A percentile compares a stretch with the other conserved stretches of the same genome.
Conservation (phyloP, 1,140 invertebrate genomes). For the Psix sp. region DNA sequence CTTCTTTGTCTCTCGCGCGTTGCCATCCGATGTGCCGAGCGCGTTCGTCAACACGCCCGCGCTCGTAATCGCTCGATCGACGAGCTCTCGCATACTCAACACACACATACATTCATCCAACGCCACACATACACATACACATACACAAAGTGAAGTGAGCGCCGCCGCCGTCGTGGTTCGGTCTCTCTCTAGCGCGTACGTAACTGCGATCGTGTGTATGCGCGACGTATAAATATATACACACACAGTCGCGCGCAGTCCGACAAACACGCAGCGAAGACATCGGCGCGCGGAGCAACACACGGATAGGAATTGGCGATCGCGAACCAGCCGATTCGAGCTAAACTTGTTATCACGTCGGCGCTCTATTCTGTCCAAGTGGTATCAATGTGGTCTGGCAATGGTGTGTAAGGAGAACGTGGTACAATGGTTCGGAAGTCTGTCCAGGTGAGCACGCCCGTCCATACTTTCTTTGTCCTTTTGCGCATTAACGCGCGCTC, state of each 20-base stretch:
- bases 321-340: constrained; percentile 49
- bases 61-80: constrained; percentile 46
- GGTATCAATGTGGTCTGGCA: constrained; percentile 84
- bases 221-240: no score
- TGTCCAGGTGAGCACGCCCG: constrained; percentile 78
- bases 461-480: constrained; percentile 7
- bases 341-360: constrained; percentile 67
- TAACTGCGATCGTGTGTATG: no score
- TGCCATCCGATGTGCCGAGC: constrained; percentile 8
- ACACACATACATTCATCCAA: constrained; percentile 11
- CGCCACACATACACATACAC: not conserved
- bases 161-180: no score
- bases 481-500: constrained; percentile 2
- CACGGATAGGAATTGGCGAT: constrained; percentile 32
- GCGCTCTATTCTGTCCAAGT: constrained; percentile 73
- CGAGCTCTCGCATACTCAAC: constrained; percentile 5
- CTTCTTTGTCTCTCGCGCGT: not conserved
- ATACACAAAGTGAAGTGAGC: not conserved
- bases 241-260: constrained; percentile 8
- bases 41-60: constrained; percentile 21
- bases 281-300: no score
- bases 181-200: constrained; percentile 3
- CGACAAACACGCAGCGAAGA: constrained; percentile 23
- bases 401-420: constrained; percentile 98
- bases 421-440: constrained; percentile 94